Evolutionary conservation across 2,888 invertebrate species (phyloP).

Genomic region (Polyommatus icarus): DNA sequence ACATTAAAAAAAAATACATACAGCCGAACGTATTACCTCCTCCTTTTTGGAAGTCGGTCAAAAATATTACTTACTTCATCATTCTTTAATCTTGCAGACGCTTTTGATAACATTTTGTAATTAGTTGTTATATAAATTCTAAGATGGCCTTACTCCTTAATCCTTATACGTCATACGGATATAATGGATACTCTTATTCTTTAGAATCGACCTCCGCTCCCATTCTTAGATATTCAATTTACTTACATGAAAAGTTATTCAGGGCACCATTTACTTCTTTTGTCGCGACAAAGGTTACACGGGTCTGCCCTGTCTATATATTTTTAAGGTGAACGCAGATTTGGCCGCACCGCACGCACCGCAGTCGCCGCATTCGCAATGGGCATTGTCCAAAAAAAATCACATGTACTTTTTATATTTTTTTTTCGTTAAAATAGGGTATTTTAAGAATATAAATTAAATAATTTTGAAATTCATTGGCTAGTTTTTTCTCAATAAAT

Average conservation of each 20-base stretch:
- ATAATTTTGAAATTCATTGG: too few species aligned
- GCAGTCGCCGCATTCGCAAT: too few species aligned
- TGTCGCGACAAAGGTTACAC: background rate
- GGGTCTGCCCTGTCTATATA: background rate
- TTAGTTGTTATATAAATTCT: background rate
- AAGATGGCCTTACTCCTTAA: background rate
- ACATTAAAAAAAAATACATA: too few species aligned
- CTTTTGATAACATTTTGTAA: background rate
- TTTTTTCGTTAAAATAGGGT: too few species aligned
- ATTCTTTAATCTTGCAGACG: background rate
- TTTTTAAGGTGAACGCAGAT: too few species aligned
- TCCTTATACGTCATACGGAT: background rate
- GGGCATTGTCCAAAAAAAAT: too few species aligned
- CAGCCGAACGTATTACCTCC: too few species aligned
- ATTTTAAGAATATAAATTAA: too few species aligned
- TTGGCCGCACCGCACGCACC: too few species aligned
- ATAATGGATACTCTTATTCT: background rate
- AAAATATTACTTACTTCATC: background rate
- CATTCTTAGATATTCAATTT: background rate
- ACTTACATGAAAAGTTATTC: conserved; percentile 8
- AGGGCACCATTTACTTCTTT: conserved; percentile 9
- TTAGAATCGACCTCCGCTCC: background rate
- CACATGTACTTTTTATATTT: too few species aligned
- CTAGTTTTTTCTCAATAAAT: too few species aligned
- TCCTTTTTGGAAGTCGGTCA: too few species aligned